Base-by-base conservation (phyloP, 2,797 vertebrate species). In the Lagocephalus sceleratus region DNA sequence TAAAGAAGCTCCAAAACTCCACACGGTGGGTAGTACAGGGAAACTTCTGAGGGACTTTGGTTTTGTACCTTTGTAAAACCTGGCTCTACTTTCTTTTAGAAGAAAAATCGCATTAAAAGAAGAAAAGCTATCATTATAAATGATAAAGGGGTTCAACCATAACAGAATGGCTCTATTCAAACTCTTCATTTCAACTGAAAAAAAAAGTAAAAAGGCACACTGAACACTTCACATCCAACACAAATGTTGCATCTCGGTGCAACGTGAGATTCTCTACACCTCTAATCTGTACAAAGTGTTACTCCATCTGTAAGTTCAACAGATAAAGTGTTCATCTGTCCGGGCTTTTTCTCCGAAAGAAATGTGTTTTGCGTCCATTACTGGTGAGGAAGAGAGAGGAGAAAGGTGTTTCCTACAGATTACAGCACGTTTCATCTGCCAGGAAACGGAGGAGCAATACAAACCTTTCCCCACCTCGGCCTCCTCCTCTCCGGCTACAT, bases 21-120 rank as follows among this genome's bases (percentile, higher is more conserved):
- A 92, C 84, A 87, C 26, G 80, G 81, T 87, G 87, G 85, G 79
- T 85, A 47, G 68, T 84, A 85, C 76, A 68, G 80, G 82, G 77
- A 84, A 83, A 85, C 91, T 88, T 93, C 90, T 90, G 92, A 93
- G 92, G 92, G 88, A 93, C 94, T 98, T 96, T 97, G 95, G 94
- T 91, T 91, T 94, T 87, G 85, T 93, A 94, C 93, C 86, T 90
- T 89, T 84, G 89, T 84, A 89, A 90, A 91, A 89, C 85, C 85
- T 88, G 88, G 87, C 87, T 83, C 88, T 86, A 88, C 70, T 77
- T 61, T 60, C 79, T 76, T 82, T 69, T 20, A 40, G 60, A 72
- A 66, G 73, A 66, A 70, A 50, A 47, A 55, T 40, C 52, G 54
- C 42, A 63, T 35, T 57, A 51, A 60, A 59, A 54, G 43, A 44